Evolutionary conservation across 2,888 invertebrate genomes (phyloP), one percentile per base, ranked within the genome.

Genomic region (Lysandra bellargus): DNA sequence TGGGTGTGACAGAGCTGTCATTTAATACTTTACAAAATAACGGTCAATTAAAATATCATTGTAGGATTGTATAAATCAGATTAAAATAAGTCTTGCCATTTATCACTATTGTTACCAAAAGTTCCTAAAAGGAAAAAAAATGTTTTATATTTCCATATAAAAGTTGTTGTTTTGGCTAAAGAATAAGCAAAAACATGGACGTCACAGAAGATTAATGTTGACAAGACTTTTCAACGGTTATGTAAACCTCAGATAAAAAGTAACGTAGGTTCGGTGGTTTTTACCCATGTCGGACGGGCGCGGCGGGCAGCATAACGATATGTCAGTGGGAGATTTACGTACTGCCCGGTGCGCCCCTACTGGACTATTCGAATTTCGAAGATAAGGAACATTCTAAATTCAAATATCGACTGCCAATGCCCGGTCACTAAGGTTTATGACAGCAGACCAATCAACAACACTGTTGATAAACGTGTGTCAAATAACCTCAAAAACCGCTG

Each of bases 291-390:
- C 69, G 30, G 33, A 69, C 64, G 30, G 9, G 14, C 74, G 40
- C 40, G 37, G 14, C 74, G 40, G 73, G 37, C 73, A 9, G 74
- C n/a, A 7, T 9, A 74, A 74, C 74, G 74, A 74, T 74, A 44
- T 74, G 74, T 74, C 74, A 44, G 40, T 9, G 74, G 44, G n/a
- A 44, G 74, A 74, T 74, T 74, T 74, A 74, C 74, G 74, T 14
- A 44, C 74, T 30, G 74, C 33, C 1, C 33, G 57, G 17, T 57
- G 57, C 12, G 30, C 61, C 7, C 30, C 64, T 14, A 33, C 1
- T 30, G 5, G 23, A 33, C 23, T 33, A 12, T 23, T 12, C 23
- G 33, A 17, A 3, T 14, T 23, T 12, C 23, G 33, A 17, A 3
- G 33, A 69, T 69, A 33, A 33, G 30, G 30, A 69, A 61, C 61